phyloP scores from a whole-genome alignment of 2,113 vertebrate species.

The Larimichthys crocea region DNA sequence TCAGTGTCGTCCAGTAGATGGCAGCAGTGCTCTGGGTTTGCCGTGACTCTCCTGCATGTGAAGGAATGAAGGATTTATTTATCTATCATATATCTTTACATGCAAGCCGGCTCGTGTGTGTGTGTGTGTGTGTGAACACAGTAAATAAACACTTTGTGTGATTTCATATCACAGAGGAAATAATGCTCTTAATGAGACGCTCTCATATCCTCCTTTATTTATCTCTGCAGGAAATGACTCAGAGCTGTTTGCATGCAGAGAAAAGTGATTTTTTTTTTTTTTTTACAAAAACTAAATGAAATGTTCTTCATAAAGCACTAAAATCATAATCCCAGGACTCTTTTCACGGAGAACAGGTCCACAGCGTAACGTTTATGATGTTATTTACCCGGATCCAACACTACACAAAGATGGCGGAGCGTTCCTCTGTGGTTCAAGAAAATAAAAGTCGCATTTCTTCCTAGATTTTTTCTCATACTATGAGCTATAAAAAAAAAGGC shows the following conservation, averaged over 20 bases:
- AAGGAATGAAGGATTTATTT: conserved; percentile 34
- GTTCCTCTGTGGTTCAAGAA: too few relatives aligned
- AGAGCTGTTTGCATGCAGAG: conserved; percentile 10
- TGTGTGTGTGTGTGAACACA: background rate
- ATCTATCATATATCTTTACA: conserved; percentile 5
- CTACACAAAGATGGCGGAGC: too few relatives aligned
- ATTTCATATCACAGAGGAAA: conserved; percentile 49
- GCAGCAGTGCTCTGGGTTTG: conserved; percentile 74
- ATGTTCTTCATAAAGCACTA: too few relatives aligned
- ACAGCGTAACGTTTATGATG: too few relatives aligned
- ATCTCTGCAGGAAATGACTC: conserved; percentile 62
- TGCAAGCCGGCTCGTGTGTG: background rate
- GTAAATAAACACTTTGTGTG: conserved; percentile 20
- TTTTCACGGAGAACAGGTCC: too few relatives aligned
- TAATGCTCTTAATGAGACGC: conserved; percentile 46
- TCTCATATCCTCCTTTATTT: conserved; percentile 53
- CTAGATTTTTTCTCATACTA: too few relatives aligned
- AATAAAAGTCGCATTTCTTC: too few relatives aligned
- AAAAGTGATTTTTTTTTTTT: too few relatives aligned
- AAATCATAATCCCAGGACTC: too few relatives aligned
- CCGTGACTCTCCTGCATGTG: background rate
- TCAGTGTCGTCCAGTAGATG: conserved; percentile 70
- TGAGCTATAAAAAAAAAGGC: too few relatives aligned
- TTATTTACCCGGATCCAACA: too few relatives aligned
- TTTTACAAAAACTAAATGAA: too few relatives aligned